phyloP scores from a whole-genome alignment of 2,113 vertebrate genomes.

The Callipepla californica region DNA sequence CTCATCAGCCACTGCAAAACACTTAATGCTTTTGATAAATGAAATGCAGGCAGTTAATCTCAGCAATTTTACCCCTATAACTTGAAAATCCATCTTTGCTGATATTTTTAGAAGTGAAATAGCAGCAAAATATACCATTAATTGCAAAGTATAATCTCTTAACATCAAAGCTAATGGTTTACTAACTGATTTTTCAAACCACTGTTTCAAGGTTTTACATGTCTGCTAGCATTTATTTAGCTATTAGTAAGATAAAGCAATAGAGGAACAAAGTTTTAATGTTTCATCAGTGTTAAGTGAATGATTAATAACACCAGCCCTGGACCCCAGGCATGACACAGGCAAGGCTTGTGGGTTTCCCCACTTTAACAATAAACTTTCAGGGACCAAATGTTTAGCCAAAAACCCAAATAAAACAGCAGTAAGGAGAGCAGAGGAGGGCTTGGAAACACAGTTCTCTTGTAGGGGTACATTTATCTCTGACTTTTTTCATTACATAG shows the following conservation, averaged over 20 bases:
- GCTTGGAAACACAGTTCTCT: background rate
- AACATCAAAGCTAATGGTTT: slow-evolving; percentile 49
- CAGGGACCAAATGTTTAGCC: background rate
- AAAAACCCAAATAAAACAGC: background rate
- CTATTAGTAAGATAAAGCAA: slow-evolving; percentile 60
- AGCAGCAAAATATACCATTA: slow-evolving; percentile 31
- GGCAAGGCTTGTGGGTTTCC: background rate
- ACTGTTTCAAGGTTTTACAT: slow-evolving; percentile 9
- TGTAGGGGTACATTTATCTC: background rate
- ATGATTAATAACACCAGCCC: background rate
- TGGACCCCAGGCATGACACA: background rate
- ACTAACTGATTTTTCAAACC: background rate
- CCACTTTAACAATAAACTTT: background rate
- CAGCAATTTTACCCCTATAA: slow-evolving; percentile 43
- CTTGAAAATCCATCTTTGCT: slow-evolving; percentile 37
- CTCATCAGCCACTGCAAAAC: slow-evolving; percentile 63
- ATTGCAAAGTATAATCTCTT: background rate
- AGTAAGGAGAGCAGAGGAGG: background rate
- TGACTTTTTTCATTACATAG: background rate
- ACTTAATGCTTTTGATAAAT: slow-evolving; percentile 68
- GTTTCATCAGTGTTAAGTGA: background rate
- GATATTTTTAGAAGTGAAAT: slow-evolving; percentile 12
- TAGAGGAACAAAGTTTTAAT: background rate
- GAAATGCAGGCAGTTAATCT: slow-evolving; percentile 32
- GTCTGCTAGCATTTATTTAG: slow-evolving; percentile 53